A percentile compares a stretch with the other conserved stretches of the same genome.
phyloP scores from a whole-genome alignment of 2,888 invertebrate species.

The Tanypteryx hageni region DNA sequence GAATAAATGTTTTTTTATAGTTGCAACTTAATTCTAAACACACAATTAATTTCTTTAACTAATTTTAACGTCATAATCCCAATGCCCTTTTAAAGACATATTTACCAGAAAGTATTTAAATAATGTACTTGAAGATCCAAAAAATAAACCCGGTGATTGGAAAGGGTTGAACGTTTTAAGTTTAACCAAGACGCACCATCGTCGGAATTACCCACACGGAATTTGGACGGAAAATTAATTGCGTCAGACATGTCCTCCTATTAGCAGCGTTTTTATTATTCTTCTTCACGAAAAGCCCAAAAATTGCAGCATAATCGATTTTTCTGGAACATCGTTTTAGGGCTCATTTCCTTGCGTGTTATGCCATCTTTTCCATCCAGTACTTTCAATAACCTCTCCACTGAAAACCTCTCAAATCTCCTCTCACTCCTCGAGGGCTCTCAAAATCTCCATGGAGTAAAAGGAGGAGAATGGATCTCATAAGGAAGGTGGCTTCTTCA shows the following conservation, averaged over 20 bases:
- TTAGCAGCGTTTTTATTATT: neutral
- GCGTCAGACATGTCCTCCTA: neutral
- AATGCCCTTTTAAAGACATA: too few relatives aligned
- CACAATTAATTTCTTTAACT: too few relatives aligned
- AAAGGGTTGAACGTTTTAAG: too few relatives aligned
- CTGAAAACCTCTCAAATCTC: neutral
- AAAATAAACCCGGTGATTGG: too few relatives aligned
- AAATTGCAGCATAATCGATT: neutral
- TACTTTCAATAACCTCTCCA: conserved; percentile 36
- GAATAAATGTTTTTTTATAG: too few relatives aligned
- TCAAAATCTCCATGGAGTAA: neutral
- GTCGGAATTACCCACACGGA: neutral
- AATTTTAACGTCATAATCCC: too few relatives aligned
- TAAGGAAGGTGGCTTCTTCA: neutral
- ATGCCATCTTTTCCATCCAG: neutral
- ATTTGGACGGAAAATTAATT: neutral
- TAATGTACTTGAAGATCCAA: too few relatives aligned
- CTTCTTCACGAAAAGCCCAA: neutral
- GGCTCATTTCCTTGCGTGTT: neutral
- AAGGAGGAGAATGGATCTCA: neutral
- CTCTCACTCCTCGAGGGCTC: neutral
- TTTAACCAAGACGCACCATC: neutral
- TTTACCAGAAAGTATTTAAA: too few relatives aligned
- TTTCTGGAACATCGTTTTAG: neutral
- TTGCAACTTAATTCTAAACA: too few relatives aligned